Conservation (phyloP, 2,797 vertebrate species). For the Thunnus albacares region DNA sequence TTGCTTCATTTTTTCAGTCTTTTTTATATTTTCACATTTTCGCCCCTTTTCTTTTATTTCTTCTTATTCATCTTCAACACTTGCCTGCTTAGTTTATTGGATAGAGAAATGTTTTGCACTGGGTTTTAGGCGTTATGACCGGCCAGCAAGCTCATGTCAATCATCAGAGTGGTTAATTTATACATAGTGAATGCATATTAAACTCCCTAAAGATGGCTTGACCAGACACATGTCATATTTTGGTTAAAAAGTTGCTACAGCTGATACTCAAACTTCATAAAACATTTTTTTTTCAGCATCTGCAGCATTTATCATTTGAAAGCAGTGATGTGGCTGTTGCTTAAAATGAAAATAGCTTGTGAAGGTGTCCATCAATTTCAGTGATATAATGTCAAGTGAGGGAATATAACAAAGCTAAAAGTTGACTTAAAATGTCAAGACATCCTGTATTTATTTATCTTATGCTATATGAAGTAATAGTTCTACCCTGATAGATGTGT, state of each 20-base stretch:
- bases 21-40: neutral
- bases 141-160: conserved; percentile 17
- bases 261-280: neutral
- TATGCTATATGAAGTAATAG: conserved; percentile 65
- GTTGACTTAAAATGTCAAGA: neutral
- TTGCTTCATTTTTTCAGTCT: neutral
- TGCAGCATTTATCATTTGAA: neutral
- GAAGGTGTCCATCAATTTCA: neutral
- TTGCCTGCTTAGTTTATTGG: conserved; percentile 4
- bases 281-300: neutral
- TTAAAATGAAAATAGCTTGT: neutral
- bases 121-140: conserved; percentile 22
- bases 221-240: neutral
- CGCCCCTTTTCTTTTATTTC: neutral
- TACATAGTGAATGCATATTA: conserved; percentile 50
- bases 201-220: conserved; percentile 8
- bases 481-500: conserved; percentile 31
- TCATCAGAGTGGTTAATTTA: conserved; percentile 53
- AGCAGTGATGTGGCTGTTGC: neutral
- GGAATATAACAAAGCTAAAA: neutral
- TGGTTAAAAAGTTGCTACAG: neutral
- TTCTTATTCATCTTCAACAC: neutral
- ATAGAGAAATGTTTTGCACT: conserved; percentile 46
- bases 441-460: conserved; percentile 15
- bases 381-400: conserved; percentile 1